Base-by-base conservation (phyloP, 2,797 vertebrate species). In the Gambelia wislizenii region DNA sequence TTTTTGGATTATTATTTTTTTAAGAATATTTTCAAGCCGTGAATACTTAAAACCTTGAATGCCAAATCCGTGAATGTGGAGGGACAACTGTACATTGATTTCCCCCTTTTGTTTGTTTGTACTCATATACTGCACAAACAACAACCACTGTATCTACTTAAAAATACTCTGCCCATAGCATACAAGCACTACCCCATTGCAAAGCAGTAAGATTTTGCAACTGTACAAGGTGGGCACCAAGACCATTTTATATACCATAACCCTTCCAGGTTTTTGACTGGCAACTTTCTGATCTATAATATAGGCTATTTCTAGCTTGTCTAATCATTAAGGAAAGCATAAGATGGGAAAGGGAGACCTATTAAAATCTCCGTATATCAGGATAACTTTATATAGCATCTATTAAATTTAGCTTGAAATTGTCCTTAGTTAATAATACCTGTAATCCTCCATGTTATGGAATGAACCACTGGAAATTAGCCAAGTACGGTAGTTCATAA, bases 391-490 rank as follows among this genome's bases (percentile, higher is more conserved):
- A 30, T 39, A 69, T 18, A 75, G 42, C 54, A 59, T 59, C 42
- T 49, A 76, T 56, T 75, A 82, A 59, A 74, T 64, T 39, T 52
- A 89, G 54, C 56, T 85, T 81, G 42, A 85, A 80, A 80, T 81
- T 25, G 44, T 2, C 36, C 18, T 64, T 81, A 5, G 20, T 74
- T 85, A 89, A 69, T 78, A 67, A 74, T 14, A 22, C 83, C 22
- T 13, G 36, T 18, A 39, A 8, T 92, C 84, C 1, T 6, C 2
- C n/a, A 84, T 78, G 70, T 85, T 93, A 78, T 42, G 6, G 84
- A 88, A 89, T 79, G 6, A 89, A 0, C 27, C 54, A 87, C 5
- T 85, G 13, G 54, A 39, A 86, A 64, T 27, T 84, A 33, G 27
- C 12, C 89, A 54, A 44, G 20, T n/a, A n/a, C n/a, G n/a, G n/a